These are phyloP conservation scores for Myopa testacea DNA, from an alignment of 2,888 invertebrate genomes.

Conservation along the genomic window DNA sequence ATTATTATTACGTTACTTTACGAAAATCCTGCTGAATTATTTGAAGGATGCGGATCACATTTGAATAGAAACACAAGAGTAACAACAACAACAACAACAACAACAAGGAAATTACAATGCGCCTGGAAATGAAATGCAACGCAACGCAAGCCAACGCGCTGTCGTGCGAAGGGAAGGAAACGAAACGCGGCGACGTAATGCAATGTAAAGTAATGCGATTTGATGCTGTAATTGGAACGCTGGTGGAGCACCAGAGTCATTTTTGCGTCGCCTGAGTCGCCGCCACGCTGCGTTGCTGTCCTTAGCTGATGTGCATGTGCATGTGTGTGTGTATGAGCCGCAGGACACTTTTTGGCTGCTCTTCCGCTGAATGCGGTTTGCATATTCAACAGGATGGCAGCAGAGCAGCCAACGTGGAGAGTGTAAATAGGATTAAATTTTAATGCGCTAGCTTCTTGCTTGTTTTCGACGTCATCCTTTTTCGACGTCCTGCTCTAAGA, in stretches of 20 bases:
- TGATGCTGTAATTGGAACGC: conserved; percentile 30
- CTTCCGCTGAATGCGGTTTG: conserved; percentile 19
- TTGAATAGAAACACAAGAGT: background rate
- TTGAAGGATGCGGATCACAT: conserved; percentile 14
- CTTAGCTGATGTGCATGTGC: background rate
- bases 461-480: background rate
- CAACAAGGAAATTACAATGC: background rate
- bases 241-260: background rate
- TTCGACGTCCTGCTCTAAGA: background rate
- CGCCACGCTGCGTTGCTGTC: no score
- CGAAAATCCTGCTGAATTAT: background rate
- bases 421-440: background rate
- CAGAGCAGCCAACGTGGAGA: background rate
- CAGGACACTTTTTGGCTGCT: background rate
- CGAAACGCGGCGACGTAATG: conserved; percentile 17
- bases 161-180: background rate
- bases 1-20: background rate
- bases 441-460: conserved; percentile 20
- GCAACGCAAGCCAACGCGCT: background rate
- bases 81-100: conserved; percentile 24
- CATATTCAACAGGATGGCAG: conserved; percentile 19
- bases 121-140: background rate
- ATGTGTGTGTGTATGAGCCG: background rate
- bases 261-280: background rate
- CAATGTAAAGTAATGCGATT: conserved; percentile 29